A percentile compares a stretch with the other conserved stretches of the same genome.
Evolutionary conservation across 2,797 vertebrate genomes (phyloP).

Genomic region (Varecia variegata): DNA sequence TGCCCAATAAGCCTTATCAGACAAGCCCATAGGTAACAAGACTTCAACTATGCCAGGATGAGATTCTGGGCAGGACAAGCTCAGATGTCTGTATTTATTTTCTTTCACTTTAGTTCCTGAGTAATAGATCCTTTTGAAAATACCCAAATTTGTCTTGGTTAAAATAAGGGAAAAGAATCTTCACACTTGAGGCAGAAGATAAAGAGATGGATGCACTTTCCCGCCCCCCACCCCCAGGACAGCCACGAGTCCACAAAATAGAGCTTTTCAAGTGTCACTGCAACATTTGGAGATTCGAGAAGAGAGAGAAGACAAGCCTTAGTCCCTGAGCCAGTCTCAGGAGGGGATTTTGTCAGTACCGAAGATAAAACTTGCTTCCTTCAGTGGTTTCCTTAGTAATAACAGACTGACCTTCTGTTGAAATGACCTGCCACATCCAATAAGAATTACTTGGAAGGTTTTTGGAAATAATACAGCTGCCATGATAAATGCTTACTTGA

Average conservation of each 20-base stretch:
- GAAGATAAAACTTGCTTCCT: not conserved
- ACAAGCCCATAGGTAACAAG: not conserved
- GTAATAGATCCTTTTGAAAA: not conserved
- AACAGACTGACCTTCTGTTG: not conserved
- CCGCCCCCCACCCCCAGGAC: not conserved
- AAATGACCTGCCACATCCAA: not conserved
- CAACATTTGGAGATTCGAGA: not conserved
- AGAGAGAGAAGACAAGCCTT: not conserved
- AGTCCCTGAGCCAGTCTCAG: not conserved
- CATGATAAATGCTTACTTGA: not conserved
- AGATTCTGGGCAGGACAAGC: not conserved
- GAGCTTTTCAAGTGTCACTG: not conserved
- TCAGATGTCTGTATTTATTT: slow-evolving; percentile 24
- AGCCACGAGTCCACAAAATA: not conserved
- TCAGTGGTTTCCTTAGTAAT: slow-evolving; percentile 6
- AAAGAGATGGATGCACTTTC: not conserved
- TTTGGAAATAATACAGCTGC: slow-evolving; percentile 14
- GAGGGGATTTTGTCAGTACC: not conserved
- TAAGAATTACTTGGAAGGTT: slow-evolving; percentile 24
- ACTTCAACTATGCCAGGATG: not conserved
- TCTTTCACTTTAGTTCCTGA: slow-evolving; percentile 2
- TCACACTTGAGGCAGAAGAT: not conserved
- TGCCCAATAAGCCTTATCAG: not conserved
- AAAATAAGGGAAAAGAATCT: not conserved
- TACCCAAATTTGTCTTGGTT: not conserved